These are phyloP conservation scores for Bolinopsis microptera DNA, from an alignment of 37 sponge, comb jelly and placozoan species.

Conservation along the genomic window DNA sequence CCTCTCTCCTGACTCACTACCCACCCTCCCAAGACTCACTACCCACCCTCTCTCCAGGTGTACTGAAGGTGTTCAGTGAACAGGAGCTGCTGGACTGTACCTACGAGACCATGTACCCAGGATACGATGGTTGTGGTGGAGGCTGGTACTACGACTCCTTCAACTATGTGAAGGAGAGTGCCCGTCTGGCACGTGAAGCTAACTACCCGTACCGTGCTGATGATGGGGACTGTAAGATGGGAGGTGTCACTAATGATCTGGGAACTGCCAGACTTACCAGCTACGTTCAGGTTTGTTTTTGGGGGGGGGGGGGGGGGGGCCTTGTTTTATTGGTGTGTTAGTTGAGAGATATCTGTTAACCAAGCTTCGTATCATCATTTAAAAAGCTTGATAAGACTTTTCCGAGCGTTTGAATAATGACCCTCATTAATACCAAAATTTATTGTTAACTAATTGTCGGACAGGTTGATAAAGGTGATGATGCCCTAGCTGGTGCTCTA, in stretches of 20 bases:
- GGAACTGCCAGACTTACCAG: constrained; percentile 35
- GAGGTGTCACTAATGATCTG: constrained; percentile 25
- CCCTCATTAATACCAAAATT: too few species aligned
- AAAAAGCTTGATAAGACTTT: too few species aligned
- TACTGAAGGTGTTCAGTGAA: constrained; percentile 35
- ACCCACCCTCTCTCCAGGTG: too few species aligned
- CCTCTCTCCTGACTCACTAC: too few species aligned
- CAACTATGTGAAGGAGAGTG: constrained; percentile 13
- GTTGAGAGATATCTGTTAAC: too few species aligned
- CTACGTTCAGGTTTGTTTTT: constrained; percentile 19
- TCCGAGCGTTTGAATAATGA: too few species aligned
- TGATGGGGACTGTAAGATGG: constrained; percentile 47
- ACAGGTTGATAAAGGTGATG: constrained; percentile 45
- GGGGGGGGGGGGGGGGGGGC: too few species aligned
- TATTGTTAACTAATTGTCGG: too few species aligned
- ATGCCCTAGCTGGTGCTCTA: not conserved
- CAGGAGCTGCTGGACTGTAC: constrained; percentile 64
- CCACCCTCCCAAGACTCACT: too few species aligned
- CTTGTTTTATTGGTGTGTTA: too few species aligned
- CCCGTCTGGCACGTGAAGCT: not conserved
- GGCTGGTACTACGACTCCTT: constrained; percentile 64
- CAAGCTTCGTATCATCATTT: too few species aligned
- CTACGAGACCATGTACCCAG: constrained; percentile 60
- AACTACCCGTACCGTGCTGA: constrained; percentile 35
- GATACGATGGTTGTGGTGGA: constrained; percentile 56